phyloP scores from a whole-genome alignment of 2,888 invertebrate genomes.

The Tenthredo mesomela region DNA sequence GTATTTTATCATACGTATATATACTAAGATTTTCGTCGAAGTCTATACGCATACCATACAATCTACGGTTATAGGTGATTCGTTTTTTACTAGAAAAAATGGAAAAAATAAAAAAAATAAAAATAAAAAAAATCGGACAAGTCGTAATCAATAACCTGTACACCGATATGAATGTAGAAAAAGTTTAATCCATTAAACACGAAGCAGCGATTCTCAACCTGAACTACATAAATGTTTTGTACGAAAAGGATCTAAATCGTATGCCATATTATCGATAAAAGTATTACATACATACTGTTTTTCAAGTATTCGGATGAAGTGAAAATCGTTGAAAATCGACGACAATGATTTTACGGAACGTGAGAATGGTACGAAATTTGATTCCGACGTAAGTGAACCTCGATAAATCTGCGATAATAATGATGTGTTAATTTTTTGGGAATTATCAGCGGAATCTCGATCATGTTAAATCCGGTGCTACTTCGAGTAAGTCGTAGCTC shows the following conservation, averaged over 20 bases:
- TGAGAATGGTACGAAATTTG: conserved; percentile 13
- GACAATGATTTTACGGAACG: background rate
- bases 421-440: conserved; percentile 48
- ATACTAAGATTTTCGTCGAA: background rate
- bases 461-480: conserved; percentile 58
- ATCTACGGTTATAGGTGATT: no score
- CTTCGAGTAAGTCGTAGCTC: conserved; percentile 53
- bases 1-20: background rate
- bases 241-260: background rate
- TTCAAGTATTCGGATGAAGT: background rate
- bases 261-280: background rate
- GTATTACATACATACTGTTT: background rate
- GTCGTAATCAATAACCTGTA: background rate
- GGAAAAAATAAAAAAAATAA: background rate
- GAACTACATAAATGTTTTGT: background rate
- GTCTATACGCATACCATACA: background rate
- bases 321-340: conserved; percentile 11
- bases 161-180: background rate
- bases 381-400: conserved; percentile 51
- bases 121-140: background rate
- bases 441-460: conserved; percentile 45
- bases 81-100: background rate
- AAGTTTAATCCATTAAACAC: background rate
- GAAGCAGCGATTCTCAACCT: background rate
- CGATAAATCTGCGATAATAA: background rate